Conservation (phyloP, 2,888 invertebrate genomes). For the Synanthedon formicaeformis region DNA sequence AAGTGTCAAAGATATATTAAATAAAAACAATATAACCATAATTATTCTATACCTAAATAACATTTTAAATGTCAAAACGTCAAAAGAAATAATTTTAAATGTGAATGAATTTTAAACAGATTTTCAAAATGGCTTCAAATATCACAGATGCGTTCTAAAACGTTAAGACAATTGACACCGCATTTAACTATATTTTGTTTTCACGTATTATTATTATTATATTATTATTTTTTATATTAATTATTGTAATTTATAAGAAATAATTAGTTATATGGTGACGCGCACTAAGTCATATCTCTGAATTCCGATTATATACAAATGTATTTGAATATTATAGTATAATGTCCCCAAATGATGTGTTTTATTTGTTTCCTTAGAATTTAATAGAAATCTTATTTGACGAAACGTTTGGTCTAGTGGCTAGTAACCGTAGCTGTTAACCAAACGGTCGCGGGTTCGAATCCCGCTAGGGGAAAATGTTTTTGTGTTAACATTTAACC, state of each 20-base stretch:
- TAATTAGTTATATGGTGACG: constrained; percentile 10
- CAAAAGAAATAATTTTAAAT: too few relatives aligned
- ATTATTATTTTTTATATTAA: neutral
- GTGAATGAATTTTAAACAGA: constrained; percentile 1
- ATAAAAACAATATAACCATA: too few relatives aligned
- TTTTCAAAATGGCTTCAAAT: constrained; percentile 20
- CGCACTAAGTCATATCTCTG: constrained; percentile 45
- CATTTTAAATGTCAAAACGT: too few relatives aligned
- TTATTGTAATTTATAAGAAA: neutral
- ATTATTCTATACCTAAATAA: too few relatives aligned
- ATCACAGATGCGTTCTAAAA: constrained; percentile 32
- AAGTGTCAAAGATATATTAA: too few relatives aligned
- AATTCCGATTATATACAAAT: constrained; percentile 29
- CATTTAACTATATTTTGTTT: constrained; percentile 19
- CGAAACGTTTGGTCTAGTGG: too few relatives aligned
- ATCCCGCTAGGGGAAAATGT: too few relatives aligned
- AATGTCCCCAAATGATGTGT: neutral
- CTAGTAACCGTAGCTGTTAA: too few relatives aligned
- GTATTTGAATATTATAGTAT: constrained; percentile 44
- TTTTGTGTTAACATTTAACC: too few relatives aligned
- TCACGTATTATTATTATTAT: neutral
- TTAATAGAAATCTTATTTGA: too few relatives aligned
- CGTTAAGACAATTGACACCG: constrained; percentile 17
- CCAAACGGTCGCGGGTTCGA: too few relatives aligned
- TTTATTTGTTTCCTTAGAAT: neutral